Conservation (phyloP, 2,113 vertebrate species). For the Chlorodrepanis virens region DNA sequence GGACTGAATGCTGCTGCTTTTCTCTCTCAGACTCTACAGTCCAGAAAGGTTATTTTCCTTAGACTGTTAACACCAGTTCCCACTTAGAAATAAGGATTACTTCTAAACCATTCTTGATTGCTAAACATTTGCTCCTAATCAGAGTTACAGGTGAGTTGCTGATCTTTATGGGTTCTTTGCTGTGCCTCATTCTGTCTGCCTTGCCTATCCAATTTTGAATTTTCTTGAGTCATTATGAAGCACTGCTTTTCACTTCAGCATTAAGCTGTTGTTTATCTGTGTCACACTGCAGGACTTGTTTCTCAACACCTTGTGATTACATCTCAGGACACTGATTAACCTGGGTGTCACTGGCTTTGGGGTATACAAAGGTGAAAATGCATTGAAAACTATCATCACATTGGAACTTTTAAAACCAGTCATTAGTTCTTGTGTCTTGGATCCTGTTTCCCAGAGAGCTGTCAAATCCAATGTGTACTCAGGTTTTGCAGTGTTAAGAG, state of each 20-base stretch:
- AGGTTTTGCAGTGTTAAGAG: not conserved
- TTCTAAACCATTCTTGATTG: not conserved
- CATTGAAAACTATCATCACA: not conserved
- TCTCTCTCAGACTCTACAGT: not conserved
- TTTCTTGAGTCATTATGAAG: not conserved
- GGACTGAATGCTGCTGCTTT: not conserved
- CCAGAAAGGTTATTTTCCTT: not conserved
- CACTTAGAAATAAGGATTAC: not conserved
- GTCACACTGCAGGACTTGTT: not conserved
- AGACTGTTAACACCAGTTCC: not conserved
- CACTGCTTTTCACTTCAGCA: not conserved
- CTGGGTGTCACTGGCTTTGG: not conserved
- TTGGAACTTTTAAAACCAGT: not conserved
- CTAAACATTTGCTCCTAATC: not conserved
- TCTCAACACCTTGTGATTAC: conserved; percentile 21
- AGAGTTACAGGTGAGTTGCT: not conserved
- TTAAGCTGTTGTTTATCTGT: not conserved
- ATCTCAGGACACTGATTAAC: not conserved
- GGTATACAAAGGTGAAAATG: not conserved
- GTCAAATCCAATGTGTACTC: not conserved
- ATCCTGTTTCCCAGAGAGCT: not conserved
- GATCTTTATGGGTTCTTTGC: not conserved
- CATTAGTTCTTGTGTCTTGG: not conserved
- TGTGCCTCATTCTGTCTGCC: not conserved
- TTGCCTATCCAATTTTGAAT: not conserved